Base-by-base conservation (phyloP, 2,113 vertebrate species). In the Sapayoa aenigma region DNA sequence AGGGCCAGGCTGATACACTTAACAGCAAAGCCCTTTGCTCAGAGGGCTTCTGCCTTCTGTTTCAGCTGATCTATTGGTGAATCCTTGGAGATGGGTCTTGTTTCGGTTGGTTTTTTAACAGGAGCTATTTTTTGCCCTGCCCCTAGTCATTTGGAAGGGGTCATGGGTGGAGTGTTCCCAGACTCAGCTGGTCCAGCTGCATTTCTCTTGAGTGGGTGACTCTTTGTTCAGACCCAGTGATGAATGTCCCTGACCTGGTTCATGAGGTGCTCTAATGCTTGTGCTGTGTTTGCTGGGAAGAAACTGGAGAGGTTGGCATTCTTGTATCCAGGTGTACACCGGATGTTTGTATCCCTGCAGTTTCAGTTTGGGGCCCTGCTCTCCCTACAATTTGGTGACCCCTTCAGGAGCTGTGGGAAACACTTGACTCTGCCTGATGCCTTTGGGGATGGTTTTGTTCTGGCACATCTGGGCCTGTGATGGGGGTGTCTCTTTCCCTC, bases 261-360 rank as follows among this genome's bases (percentile, higher is more conserved):
- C 9, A 3, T 10, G n/a, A 27, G 20, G 5, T 39, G 3, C 37
- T 66, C 5, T 83, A 69, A 30, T 33, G 25, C 12, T 63, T 15
- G 1, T 35, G 20, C 98, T 99, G 23, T 4, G 1, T 75, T 83
- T 83, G 24, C 14, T 71, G 58, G 25, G 27, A 35, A 50, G 68
- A 53, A 76, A 19, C 49, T 1, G 2, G 28, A 77, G 14, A 33
- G 66, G 17, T 30, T 84, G 17, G 18, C 2, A 1, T 41, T 87
- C 33, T 37, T 69, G 35, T 56, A 42, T 63, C 41, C 30, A 49
- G n/a, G 53, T 53, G 16, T 39, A 37, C 2, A 5, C 42, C 37
- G 58, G 35, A 24, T 58, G 31, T 28, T 42, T 75, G 11, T 49
- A 30, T 74, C 24, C 15, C 27, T 56, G 33, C 22, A 50, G 9